Base-by-base conservation (phyloP, 2,113 vertebrate genomes). In the Atlantisia rogersi region DNA sequence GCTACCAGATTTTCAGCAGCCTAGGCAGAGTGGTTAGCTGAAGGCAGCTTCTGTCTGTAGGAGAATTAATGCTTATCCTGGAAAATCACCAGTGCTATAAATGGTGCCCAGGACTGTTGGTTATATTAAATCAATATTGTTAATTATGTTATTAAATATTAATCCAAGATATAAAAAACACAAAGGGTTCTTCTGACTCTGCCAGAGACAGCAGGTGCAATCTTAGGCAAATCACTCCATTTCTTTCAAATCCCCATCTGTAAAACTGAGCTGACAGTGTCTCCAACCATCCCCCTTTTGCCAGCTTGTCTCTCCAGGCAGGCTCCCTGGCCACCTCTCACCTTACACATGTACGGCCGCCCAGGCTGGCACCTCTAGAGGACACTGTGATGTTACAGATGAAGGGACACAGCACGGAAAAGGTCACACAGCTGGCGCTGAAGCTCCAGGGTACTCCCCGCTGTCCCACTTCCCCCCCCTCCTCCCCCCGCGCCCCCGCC, bases 111-210 rank as follows among this genome's bases (percentile, higher is more conserved):
- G 39, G 37, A 62, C 40, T 56, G 53, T 25, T 92, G 76, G 65
- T 81, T 86, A 53, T 39, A 86, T 26, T 81, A 94, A 78, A 94
- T 81, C 80, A 91, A 82, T 60, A 92, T 56, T 90, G 58, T 70
- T 91, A 91, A 64, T 59, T 88, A 84, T 2, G 2, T 68, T 64
- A 88, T 86, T 86, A 93, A 95, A 90, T 90, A 83, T 71, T 75
- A 90, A 90, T 63, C 64, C 70, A 63, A 84, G 73, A 90, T 67
- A 83, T 31, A 55, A 86, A 83, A 92, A 58, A 2, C 4, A 48
- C 15, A 5, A 46, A 91, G 26, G 11, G 26, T 52, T 83, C 46
- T 88, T 87, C 67, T 82, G 62, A 46, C 28, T 95, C 46, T 93
- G 82, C 56, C 55, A 90, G 70, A 88, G 67, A 91, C 46, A 82